Evolutionary conservation across 2,888 invertebrate genomes (phyloP).

Genomic region (Holacanthella duospinosa): DNA sequence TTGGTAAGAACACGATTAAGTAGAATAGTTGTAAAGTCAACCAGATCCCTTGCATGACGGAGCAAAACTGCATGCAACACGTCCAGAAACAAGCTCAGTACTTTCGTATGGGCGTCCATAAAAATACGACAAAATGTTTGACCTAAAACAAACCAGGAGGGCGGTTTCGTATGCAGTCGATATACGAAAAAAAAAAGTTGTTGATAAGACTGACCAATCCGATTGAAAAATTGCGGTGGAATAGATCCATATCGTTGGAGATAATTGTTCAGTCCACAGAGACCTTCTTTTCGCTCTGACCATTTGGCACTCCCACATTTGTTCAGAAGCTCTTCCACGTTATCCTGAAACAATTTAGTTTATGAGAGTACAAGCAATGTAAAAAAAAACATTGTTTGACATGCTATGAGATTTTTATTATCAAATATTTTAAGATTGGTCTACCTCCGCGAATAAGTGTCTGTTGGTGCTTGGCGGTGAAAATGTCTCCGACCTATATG

Average conservation of each 20-base stretch:
- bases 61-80: conserved; percentile 80
- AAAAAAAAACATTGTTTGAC: background rate
- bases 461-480: conserved; percentile 31
- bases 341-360: too few relatives aligned
- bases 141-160: conserved; percentile 27
- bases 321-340: conserved; percentile 68
- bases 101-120: conserved; percentile 90
- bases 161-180: too few relatives aligned
- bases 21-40: conserved; percentile 87
- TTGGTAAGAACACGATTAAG: conserved; percentile 79
- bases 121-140: conserved; percentile 60
- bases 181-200: background rate
- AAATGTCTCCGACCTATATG: conserved; percentile 33
- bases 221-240: conserved; percentile 34
- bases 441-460: conserved; percentile 31
- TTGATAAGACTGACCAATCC: conserved; percentile 27
- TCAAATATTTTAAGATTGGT: background rate
- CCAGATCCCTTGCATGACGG: conserved; percentile 73
- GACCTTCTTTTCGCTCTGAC: conserved; percentile 90
- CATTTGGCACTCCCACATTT: conserved; percentile 81
- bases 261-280: conserved; percentile 65
- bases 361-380: too few relatives aligned
- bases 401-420: background rate
- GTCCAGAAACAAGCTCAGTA: conserved; percentile 85
- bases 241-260: conserved; percentile 45